These are phyloP conservation scores for Poecile atricapillus DNA, from an alignment of 2,113 vertebrate genomes.

Conservation along the genomic window DNA sequence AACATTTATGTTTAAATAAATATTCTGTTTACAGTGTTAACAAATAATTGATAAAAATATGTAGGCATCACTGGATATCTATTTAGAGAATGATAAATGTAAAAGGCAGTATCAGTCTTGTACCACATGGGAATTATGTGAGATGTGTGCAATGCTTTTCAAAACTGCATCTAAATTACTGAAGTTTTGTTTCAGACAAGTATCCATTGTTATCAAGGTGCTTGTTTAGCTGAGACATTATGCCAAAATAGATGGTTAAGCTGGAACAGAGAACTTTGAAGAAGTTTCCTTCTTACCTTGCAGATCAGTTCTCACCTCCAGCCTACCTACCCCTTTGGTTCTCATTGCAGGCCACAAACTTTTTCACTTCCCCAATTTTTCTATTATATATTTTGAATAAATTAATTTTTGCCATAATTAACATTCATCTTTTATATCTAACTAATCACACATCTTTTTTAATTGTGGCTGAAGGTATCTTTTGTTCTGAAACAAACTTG, in stretches of 20 bases:
- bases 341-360: not conserved
- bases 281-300: not conserved
- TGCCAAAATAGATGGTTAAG: not conserved
- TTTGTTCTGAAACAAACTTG: not conserved
- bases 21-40: not conserved
- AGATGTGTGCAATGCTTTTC: not conserved
- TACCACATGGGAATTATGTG: not conserved
- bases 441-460: rapidly evolving
- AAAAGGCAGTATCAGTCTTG: not conserved
- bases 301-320: not conserved
- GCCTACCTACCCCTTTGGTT: not conserved
- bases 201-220: not conserved
- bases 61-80: not conserved
- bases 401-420: not conserved
- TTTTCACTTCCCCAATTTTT: not conserved
- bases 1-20: not conserved
- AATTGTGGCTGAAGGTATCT: not conserved
- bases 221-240: not conserved
- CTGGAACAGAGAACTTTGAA: not conserved
- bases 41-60: not conserved
- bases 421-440: not conserved
- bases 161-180: not conserved
- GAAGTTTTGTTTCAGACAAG: not conserved
- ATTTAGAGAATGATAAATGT: not conserved
- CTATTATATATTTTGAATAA: not conserved